Evolutionary conservation across 2,888 invertebrate species (phyloP).

Genomic region (Neoscelio sp.): DNA sequence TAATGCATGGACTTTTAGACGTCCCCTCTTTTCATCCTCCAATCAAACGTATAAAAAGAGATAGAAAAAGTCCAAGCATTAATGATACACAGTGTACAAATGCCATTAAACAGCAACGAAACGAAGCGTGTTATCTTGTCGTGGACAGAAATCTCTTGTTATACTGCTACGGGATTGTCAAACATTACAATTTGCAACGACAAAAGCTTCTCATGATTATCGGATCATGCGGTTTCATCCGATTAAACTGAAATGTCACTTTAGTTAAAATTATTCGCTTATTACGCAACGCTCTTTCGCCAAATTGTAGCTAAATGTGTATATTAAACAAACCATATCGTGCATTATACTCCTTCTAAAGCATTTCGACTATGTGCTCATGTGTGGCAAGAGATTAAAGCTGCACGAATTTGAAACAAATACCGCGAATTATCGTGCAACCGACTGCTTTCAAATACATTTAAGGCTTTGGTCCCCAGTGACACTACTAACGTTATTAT

Average conservation of each 20-base stretch:
- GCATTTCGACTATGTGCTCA: constrained; percentile 50
- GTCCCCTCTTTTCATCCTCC: no score
- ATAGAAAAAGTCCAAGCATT: no score
- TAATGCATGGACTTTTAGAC: constrained; percentile 10
- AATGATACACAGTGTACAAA: no score
- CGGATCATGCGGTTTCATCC: constrained; percentile 63
- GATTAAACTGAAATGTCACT: constrained; percentile 65
- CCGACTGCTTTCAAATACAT: constrained; percentile 49
- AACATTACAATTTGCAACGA: constrained; percentile 58
- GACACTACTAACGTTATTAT: constrained; percentile 19
- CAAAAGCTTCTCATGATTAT: constrained; percentile 66
- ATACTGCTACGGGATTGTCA: constrained; percentile 51
- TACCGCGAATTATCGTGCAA: constrained; percentile 50
- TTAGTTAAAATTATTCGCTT: constrained; percentile 65
- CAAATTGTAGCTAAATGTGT: constrained; percentile 47
- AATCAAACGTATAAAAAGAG: no score
- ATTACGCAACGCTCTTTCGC: constrained; percentile 54
- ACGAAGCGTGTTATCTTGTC: constrained; percentile 63
- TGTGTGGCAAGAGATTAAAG: constrained; percentile 55
- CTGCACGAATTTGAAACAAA: constrained; percentile 52
- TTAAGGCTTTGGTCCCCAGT: constrained; percentile 31
- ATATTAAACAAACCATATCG: constrained; percentile 52
- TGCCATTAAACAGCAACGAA: constrained; percentile 46
- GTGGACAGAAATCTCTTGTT: constrained; percentile 60
- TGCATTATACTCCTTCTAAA: constrained; percentile 53